Base-by-base conservation (phyloP, 1,140 invertebrate species). In the Hycleus phaleratus region DNA sequence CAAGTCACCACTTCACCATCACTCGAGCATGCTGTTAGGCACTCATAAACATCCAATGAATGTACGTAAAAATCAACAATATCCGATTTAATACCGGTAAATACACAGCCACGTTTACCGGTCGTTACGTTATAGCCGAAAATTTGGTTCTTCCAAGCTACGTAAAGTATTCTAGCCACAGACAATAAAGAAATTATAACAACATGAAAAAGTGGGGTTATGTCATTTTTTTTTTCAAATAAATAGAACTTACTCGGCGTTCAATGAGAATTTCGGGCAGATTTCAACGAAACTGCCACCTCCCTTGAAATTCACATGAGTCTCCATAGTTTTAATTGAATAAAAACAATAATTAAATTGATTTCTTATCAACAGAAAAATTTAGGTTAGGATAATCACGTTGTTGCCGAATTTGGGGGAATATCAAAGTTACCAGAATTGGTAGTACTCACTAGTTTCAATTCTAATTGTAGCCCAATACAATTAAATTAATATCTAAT, bases 251-350 rank as follows among this genome's bases (percentile, higher is more conserved):
- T 76, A 85, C 84, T 83, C 79, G 73, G 79, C 80, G 71, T 83
- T 77, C 8, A 62, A 63, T 5, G 84, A 82, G 75, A 85, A 85
- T 26, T 85, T 53, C 11, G 84, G 82, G 12, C 75, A 69, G 68
- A 80, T 74, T 64, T 79, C 74, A 18, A 85, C 77, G 60, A 85
- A 77, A 67, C 78, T 82, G 49, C 82, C 84, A 49, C 85, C 84
- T 40, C 63, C 71, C 59, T 67, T 66, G 49, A 64, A 71, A 61
- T 60, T 62, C 6, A 70, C 49, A 58, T 63, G 55, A 40, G 67
- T 18, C 18, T 68, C 66, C 62, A 65, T 64, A 56, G 25, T 47
- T 48, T 48, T 48, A 18, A 18, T 18, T 38, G 32, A 4, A 32
- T 7, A 32, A 32, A 32, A 32, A 32, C 7, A 32, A 32, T 32